Evolutionary conservation across 2,888 invertebrate species (phyloP), one percentile per base, ranked within the genome.

Genomic region (Acleris laterana): DNA sequence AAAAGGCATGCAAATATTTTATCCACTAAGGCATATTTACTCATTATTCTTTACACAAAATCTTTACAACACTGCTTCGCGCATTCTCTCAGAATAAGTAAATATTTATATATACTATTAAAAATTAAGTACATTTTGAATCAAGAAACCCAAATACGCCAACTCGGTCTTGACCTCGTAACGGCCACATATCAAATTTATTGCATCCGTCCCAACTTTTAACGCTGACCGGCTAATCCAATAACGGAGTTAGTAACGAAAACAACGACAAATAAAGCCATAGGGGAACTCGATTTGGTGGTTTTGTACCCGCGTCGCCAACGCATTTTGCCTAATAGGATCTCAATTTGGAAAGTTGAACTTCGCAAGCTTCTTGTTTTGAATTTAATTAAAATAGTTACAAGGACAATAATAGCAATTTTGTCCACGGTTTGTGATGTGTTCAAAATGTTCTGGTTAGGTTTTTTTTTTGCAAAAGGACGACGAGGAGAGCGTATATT

Each of bases 141-240:
- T 55, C 28, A 16, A 42, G 13, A 38, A 55, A 42, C 55, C 42
- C 42, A 20, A 55, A 22, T 20, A 55, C 22, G 42, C 55, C 49
- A 22, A n/a, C 20, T 55, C 55, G 38, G 52, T 46, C 46, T 58
- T 55, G 49, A 42, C 48, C 38, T 20, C 64, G 32, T 22, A 19
- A 42, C 50, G 22, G 50, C 20, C 60, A 49, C 60, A 55, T 60
- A 60, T 55, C 53, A 65, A 55, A 55, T 60, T 55, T 60, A 65
- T 65, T 59, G 63, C 63, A 49, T 59, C 63, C 63, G 58, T 38
- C 62, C 58, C 61, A 59, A 64, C 52, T 59, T 64, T 64, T 64
- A 64, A 60, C 19, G n/a, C 55, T 55, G 22, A 22, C 55, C 57
- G 20, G 42, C 38, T 64, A 60, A 64, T 60, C 59, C 53, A 50